Evolutionary conservation across 2,797 vertebrate species (phyloP), one percentile per base, ranked within the genome.

Genomic region (Sternotherus odoratus): DNA sequence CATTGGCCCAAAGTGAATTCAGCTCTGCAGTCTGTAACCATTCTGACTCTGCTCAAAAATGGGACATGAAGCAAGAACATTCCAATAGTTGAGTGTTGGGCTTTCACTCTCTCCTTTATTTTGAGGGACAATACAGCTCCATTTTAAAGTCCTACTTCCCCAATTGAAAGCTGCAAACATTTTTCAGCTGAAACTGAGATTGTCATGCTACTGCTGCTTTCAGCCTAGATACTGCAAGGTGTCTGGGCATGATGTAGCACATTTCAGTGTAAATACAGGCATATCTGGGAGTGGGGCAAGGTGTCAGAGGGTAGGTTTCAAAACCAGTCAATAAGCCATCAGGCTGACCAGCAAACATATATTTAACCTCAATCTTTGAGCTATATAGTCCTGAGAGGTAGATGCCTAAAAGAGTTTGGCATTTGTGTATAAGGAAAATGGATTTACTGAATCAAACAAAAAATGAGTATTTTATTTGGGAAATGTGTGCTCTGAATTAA

Each of bases 401-500:
- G 51, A 46, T 86, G 6, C 56, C 11, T 91, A 75, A 92, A 77
- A 66, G 33, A 87, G 12, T 74, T 95, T 89, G 50, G 57, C 1
- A 66, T 86, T 89, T 88, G 75, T 87, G 60, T 83, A 36, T 50
- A 94, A 95, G 53, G 63, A 78, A 95, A 94, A 85, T 69, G 24
- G 3, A 46, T 87, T 53, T 79, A 83, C 26, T 56, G 43, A 95
- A 87, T 57, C 81, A 92, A 85, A 93, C 87, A 84, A 90, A 82
- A 39, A 90, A 88, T 90, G 86, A 89, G 60, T 6, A 85, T 43
- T 94, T 95, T 74, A 63, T 4, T 88, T 63, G 51, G 46, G 24
- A 91, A 90, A 77, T 93, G 56, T 90, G 85, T 74, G 54, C 82
- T 94, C 89, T 56, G 72, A 79, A 87, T 93, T 97, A 97, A 93